A percentile compares a stretch with the other conserved stretches of the same genome.
These are phyloP conservation scores for Neodiprion pinetum DNA, from an alignment of 1,140 invertebrate genomes.

Conservation along the genomic window DNA sequence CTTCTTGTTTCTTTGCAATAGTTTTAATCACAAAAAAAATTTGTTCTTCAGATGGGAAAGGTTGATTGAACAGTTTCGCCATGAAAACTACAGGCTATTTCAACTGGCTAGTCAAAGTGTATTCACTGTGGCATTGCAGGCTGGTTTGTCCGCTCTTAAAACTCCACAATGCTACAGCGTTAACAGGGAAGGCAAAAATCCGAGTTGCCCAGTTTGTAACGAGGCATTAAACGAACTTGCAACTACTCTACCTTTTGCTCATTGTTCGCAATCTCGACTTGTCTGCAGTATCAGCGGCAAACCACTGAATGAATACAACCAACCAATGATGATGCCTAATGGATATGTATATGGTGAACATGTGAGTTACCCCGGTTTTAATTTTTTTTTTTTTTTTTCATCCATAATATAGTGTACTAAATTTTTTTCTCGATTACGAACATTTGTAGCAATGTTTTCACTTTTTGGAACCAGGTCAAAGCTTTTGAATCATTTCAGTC, in stretches of 20 bases:
- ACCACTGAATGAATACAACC: conserved; percentile 97
- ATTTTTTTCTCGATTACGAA: conserved; percentile 1
- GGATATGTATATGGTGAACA: conserved; percentile 97
- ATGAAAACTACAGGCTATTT: conserved; percentile 93
- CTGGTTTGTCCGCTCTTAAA: conserved; percentile 93
- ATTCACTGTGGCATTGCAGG: conserved; percentile 89
- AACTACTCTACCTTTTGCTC: conserved; percentile 87
- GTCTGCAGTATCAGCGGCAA: conserved; percentile 91
- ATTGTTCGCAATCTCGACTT: conserved; percentile 93
- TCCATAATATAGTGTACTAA: conserved; percentile 11
- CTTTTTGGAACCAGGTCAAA: no score
- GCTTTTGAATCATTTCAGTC: no score
- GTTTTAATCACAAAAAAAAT: background rate
- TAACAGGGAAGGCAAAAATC: conserved; percentile 71
- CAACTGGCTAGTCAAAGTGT: conserved; percentile 91
- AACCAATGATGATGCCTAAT: conserved; percentile 98
- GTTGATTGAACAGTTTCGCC: conserved; percentile 89
- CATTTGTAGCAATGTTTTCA: background rate
- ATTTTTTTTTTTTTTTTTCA: conserved; percentile 21
- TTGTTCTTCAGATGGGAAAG: conserved; percentile 73
- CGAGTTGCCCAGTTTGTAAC: conserved; percentile 94
- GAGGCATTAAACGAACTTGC: conserved; percentile 89
- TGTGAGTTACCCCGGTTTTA: conserved; percentile 62
- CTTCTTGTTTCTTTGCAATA: background rate
- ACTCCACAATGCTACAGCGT: conserved; percentile 86